These are phyloP conservation scores for Furnarius figulus DNA, from an alignment of 2,113 vertebrate species.

Conservation along the genomic window DNA sequence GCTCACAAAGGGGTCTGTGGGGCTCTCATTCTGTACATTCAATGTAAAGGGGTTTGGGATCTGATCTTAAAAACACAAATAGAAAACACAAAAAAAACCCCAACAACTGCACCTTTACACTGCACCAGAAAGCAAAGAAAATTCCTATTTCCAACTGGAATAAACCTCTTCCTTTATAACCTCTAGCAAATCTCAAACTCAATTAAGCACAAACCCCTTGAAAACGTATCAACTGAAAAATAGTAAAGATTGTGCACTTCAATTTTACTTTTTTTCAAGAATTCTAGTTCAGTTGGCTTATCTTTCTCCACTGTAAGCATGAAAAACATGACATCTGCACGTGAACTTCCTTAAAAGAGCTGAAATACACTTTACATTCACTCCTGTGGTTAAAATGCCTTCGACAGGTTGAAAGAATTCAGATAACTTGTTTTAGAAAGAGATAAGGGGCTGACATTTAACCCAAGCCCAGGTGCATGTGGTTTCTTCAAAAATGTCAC, in stretches of 20 bases:
- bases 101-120: too few species aligned
- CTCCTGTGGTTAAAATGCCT: constrained; percentile 77
- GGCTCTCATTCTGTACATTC: neutral
- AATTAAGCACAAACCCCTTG: neutral
- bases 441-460: constrained; percentile 88
- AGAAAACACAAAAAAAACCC: too few species aligned
- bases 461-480: constrained; percentile 88
- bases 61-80: neutral
- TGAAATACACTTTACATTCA: constrained; percentile 58
- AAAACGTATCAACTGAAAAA: neutral
- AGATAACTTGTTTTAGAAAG: constrained; percentile 74
- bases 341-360: constrained; percentile 73
- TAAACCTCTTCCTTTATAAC: fast-evolving
- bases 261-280: neutral
- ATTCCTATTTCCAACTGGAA: neutral
- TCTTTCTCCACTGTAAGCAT: constrained; percentile 45
- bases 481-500: constrained; percentile 90
- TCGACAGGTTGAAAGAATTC: constrained; percentile 72
- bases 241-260: neutral
- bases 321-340: constrained; percentile 56
- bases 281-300: constrained; percentile 29
- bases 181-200: neutral
- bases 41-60: neutral
- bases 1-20: neutral
- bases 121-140: too few species aligned